These are phyloP conservation scores for Taenioides sp. DNA, from an alignment of 2,797 vertebrate species.

Conservation along the genomic window DNA sequence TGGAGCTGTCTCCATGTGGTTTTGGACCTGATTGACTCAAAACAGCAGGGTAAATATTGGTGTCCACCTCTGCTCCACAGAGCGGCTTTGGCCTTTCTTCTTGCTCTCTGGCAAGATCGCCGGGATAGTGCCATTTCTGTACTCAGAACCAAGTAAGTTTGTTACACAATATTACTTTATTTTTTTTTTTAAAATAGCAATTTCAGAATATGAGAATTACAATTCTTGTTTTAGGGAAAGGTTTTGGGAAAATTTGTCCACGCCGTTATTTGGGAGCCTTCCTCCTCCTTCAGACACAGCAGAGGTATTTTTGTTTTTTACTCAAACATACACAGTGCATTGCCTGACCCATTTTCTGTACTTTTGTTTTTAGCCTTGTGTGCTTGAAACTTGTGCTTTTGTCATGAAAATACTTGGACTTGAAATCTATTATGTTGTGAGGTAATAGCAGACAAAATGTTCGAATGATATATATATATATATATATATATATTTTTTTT, in stretches of 20 bases:
- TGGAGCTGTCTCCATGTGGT: conserved; percentile 97
- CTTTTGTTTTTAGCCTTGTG: conserved; percentile 81
- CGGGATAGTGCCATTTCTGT: conserved; percentile 95
- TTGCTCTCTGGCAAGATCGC: conserved; percentile 97
- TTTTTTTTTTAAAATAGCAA: not conserved
- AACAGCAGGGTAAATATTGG: conserved; percentile 92
- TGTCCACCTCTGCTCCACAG: conserved; percentile 91
- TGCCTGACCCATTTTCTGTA: not conserved
- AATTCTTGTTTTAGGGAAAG: conserved; percentile 78
- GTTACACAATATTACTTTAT: not conserved
- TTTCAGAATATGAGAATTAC: not conserved
- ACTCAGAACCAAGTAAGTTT: conserved; percentile 87
- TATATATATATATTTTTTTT: no score
- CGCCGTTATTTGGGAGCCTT: conserved; percentile 89
- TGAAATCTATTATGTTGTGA: conserved; percentile 96
- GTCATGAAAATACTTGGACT: conserved; percentile 97
- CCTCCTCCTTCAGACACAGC: conserved; percentile 87
- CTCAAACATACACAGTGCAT: not conserved
- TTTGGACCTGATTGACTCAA: conserved; percentile 89
- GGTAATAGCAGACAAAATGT: conserved; percentile 72
- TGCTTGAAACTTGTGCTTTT: conserved; percentile 95
- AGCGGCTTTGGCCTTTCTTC: conserved; percentile 91
- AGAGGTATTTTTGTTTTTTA: conserved; percentile 78
- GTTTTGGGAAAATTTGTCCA: conserved; percentile 96
- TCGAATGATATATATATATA: no score